These are phyloP conservation scores for Magallana ariakensis DNA, from an alignment of 1,140 invertebrate species.

Conservation along the genomic window DNA sequence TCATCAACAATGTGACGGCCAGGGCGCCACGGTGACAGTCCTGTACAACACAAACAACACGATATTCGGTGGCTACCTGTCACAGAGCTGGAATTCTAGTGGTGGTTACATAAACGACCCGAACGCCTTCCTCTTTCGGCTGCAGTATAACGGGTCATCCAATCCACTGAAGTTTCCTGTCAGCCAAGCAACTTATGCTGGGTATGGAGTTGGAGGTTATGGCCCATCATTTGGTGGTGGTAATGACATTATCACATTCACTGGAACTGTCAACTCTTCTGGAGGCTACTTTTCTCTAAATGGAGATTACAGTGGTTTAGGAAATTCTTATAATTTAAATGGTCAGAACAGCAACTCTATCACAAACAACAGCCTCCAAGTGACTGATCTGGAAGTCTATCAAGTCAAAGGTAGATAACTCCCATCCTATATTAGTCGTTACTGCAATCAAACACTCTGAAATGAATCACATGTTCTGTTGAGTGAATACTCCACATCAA, in stretches of 20 bases:
- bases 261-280: background rate
- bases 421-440: background rate
- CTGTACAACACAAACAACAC: slow-evolving; percentile 56
- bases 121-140: slow-evolving; percentile 59
- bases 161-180: slow-evolving; percentile 32
- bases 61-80: slow-evolving; percentile 58
- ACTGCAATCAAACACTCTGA: too few species aligned
- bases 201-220: slow-evolving; percentile 33
- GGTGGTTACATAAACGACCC: slow-evolving; percentile 42
- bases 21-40: slow-evolving; percentile 60
- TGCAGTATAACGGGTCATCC: slow-evolving; percentile 18
- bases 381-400: slow-evolving; percentile 30
- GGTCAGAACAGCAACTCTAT: background rate
- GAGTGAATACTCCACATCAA: too few species aligned
- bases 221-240: slow-evolving; percentile 52
- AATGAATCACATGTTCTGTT: too few species aligned
- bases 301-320: background rate
- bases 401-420: background rate
- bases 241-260: slow-evolving; percentile 16
- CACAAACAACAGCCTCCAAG: slow-evolving; percentile 15
- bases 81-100: slow-evolving; percentile 52
- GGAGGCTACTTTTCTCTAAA: background rate
- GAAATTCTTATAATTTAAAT: slow-evolving; percentile 18
- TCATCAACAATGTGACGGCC: slow-evolving; percentile 58
- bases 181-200: background rate